phyloP scores from a whole-genome alignment of 2,888 invertebrate genomes.

The Epiblema foenella region DNA sequence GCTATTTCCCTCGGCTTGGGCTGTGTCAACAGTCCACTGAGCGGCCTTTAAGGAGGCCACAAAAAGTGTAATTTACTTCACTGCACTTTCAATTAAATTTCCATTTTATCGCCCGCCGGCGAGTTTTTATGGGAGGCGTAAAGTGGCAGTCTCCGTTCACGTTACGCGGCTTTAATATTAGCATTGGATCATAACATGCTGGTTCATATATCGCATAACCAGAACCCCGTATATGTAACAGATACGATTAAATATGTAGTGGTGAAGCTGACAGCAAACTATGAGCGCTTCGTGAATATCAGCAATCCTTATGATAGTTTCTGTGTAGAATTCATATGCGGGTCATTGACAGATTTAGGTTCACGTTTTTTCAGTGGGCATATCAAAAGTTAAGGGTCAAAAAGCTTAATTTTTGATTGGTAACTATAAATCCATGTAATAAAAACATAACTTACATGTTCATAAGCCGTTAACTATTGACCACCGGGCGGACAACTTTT shows the following conservation, averaged over 20 bases:
- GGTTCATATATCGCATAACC: slow-evolving; percentile 11
- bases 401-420: too few species aligned
- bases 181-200: slow-evolving; percentile 17
- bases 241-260: too few species aligned
- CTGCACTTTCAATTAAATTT: slow-evolving; percentile 44
- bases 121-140: slow-evolving; percentile 33
- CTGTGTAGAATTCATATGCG: too few species aligned
- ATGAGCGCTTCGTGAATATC: not conserved
- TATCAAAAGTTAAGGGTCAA: too few species aligned
- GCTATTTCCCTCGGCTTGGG: slow-evolving; percentile 20
- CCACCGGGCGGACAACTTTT: too few species aligned
- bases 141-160: slow-evolving; percentile 54
- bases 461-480: too few species aligned
- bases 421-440: too few species aligned
- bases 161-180: slow-evolving; percentile 28
- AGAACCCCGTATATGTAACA: not conserved
- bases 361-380: too few species aligned
- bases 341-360: too few species aligned
- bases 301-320: too few species aligned
- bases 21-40: slow-evolving; percentile 28
- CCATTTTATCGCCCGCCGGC: slow-evolving; percentile 36
- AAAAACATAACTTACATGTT: too few species aligned
- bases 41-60: slow-evolving; percentile 21
- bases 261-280: not conserved
- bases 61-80: slow-evolving; percentile 36